These are phyloP conservation scores for Epinephelus malabaricus DNA, from an alignment of 2,797 vertebrate species.

Conservation along the genomic window DNA sequence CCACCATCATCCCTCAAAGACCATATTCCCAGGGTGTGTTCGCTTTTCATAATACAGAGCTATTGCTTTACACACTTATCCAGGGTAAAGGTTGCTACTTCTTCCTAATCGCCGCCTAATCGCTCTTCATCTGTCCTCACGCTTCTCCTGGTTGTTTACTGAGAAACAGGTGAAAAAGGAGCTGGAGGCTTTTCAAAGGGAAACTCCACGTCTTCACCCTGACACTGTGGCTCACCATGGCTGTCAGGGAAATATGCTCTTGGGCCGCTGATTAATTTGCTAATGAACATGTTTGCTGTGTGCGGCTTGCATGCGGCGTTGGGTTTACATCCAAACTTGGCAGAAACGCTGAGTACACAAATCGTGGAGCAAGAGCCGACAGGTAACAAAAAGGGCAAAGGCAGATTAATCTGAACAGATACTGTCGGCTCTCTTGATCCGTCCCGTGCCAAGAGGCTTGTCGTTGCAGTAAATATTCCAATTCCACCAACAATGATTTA, in stretches of 20 bases:
- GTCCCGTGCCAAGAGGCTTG: conserved; percentile 65
- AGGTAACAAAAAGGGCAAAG: conserved; percentile 67
- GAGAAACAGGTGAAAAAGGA: conserved; percentile 71
- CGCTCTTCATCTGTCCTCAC: conserved; percentile 48
- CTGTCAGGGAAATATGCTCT: conserved; percentile 67
- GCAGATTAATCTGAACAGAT: conserved; percentile 43
- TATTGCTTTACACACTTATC: conserved; percentile 71
- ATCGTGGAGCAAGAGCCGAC: conserved; percentile 67
- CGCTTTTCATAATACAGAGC: conserved; percentile 63
- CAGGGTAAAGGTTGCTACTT: conserved; percentile 54
- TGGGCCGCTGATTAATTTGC: conserved; percentile 73
- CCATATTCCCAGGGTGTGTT: conserved; percentile 66
- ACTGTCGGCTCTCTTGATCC: conserved; percentile 37
- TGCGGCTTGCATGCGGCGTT: conserved; percentile 67
- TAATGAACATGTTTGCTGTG: conserved; percentile 74
- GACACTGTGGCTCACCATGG: conserved; percentile 44
- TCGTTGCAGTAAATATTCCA: conserved; percentile 75
- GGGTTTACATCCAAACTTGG: conserved; percentile 75
- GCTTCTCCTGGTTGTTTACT: conserved; percentile 60
- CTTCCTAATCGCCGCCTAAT: conserved; percentile 52
- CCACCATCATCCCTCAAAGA: conserved; percentile 61
- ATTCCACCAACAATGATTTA: conserved; percentile 83
- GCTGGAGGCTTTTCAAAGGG: conserved; percentile 65
- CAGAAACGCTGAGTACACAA: conserved; percentile 69
- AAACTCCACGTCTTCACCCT: conserved; percentile 51